Conservation (phyloP, 1,140 invertebrate genomes). For the Antheraea pernyi region DNA sequence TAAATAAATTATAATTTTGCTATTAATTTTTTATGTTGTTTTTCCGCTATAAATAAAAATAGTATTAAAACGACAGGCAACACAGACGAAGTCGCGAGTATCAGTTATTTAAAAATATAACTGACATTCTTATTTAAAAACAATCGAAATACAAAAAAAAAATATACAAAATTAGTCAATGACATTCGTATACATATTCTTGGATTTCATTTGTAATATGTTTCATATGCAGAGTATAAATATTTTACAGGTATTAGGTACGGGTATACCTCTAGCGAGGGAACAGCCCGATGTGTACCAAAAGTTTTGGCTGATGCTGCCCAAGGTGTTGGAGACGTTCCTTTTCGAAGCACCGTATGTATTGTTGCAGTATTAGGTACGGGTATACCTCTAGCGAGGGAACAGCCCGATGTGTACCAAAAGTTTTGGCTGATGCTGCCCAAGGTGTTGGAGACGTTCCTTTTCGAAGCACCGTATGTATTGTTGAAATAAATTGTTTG, state of each 20-base stretch:
- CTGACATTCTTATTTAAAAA: too few relatives aligned
- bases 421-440: conserved; percentile 93
- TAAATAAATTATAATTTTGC: too few relatives aligned
- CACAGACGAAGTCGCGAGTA: too few relatives aligned
- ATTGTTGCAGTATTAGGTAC: conserved; percentile 80
- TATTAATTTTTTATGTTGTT: too few relatives aligned
- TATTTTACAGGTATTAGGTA: conserved; percentile 83
- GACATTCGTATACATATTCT: too few relatives aligned
- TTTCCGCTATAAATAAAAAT: too few relatives aligned
- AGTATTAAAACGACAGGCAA: too few relatives aligned
- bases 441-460: conserved; percentile 92
- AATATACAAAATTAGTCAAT: too few relatives aligned
- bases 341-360: conserved; percentile 85
- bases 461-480: conserved; percentile 84
- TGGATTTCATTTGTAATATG: too few relatives aligned
- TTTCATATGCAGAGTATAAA: too few relatives aligned
- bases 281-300: conserved; percentile 86
- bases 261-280: conserved; percentile 92
- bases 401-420: conserved; percentile 85
- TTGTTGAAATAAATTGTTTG: not conserved
- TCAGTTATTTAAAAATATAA: too few relatives aligned
- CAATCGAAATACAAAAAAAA: too few relatives aligned
- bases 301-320: conserved; percentile 92
- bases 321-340: conserved; percentile 93
- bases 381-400: conserved; percentile 92